Conservation (phyloP, 92 coral and sea anemone species). For the Porites evermanni region DNA sequence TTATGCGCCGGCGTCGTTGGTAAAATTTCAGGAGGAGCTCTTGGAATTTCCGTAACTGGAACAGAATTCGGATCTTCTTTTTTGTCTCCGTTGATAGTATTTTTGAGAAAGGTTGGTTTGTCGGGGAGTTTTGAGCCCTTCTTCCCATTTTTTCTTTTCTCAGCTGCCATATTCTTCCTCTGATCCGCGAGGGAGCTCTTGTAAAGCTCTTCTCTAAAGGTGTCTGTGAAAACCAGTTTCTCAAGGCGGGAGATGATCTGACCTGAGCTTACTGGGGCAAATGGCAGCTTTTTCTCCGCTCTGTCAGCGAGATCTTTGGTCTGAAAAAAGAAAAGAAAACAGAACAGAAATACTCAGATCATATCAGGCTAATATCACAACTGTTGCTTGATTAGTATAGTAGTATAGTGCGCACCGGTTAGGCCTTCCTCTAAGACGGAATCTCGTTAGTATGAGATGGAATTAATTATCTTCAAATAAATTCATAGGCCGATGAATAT, state of each 20-base stretch:
- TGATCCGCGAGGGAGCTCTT: neutral
- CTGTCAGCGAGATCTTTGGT: slow-evolving; percentile 83
- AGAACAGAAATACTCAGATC: too few species aligned
- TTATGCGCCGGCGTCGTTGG: slow-evolving; percentile 6
- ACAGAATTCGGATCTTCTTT: slow-evolving; percentile 1
- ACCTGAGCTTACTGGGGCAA: slow-evolving; percentile 25
- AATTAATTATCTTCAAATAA: too few species aligned
- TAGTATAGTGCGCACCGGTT: too few species aligned
- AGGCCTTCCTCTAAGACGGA: too few species aligned
- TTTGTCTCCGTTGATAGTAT: neutral
- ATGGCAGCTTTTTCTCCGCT: slow-evolving; percentile 66
- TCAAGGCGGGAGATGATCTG: slow-evolving; percentile 46
- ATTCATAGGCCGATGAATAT: too few species aligned
- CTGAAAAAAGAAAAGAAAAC: slow-evolving; percentile 34
- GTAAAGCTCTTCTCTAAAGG: slow-evolving; percentile 50
- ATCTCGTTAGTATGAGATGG: too few species aligned
- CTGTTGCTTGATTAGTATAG: too few species aligned
- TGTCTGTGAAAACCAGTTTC: slow-evolving; percentile 77
- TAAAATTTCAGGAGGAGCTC: slow-evolving; percentile 21
- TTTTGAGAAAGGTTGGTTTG: slow-evolving; percentile 9
- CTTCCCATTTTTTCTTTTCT: slow-evolving; percentile 5
- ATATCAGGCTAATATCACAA: too few species aligned
- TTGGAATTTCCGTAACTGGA: slow-evolving; percentile 40
- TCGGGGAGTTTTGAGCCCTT: neutral
- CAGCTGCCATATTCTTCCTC: neutral